phyloP scores from a whole-genome alignment of 2,888 invertebrate genomes.

The Galerucella pusilla region DNA sequence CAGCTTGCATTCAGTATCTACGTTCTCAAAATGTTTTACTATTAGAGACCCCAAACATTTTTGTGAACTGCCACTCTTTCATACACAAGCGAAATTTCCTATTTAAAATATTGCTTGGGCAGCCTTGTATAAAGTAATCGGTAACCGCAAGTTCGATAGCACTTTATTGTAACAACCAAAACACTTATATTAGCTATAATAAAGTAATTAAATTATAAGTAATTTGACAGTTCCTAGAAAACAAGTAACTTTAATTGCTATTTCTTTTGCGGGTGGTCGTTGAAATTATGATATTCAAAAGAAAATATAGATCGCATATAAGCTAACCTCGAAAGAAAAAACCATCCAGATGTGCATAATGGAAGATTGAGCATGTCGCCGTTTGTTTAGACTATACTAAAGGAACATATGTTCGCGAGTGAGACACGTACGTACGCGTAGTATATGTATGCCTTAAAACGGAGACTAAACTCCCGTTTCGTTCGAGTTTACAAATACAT shows the following conservation, averaged over 20 bases:
- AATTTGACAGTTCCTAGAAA: constrained; percentile 6
- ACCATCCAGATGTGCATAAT: constrained; percentile 50
- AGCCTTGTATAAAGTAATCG: background rate
- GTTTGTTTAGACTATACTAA: constrained; percentile 54
- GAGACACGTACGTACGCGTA: constrained; percentile 25
- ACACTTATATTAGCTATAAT: background rate
- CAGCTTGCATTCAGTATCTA: too few species aligned
- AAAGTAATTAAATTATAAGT: background rate
- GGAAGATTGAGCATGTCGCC: constrained; percentile 51
- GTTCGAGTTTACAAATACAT: constrained; percentile 38
- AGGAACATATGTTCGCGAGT: constrained; percentile 49
- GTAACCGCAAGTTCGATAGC: background rate
- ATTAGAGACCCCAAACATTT: too few species aligned
- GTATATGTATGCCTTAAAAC: constrained; percentile 34
- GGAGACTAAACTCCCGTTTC: constrained; percentile 41
- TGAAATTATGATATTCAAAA: constrained; percentile 41
- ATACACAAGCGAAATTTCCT: too few species aligned
- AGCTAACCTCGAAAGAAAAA: constrained; percentile 44
- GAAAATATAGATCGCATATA: constrained; percentile 40
- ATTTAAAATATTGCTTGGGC: too few species aligned
- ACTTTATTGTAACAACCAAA: background rate
- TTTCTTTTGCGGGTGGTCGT: constrained; percentile 41
- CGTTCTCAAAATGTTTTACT: too few species aligned
- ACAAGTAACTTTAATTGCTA: background rate
- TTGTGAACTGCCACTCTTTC: too few species aligned